Base-by-base conservation (phyloP, 2,113 vertebrate species). In the Sceloporus undulatus region DNA sequence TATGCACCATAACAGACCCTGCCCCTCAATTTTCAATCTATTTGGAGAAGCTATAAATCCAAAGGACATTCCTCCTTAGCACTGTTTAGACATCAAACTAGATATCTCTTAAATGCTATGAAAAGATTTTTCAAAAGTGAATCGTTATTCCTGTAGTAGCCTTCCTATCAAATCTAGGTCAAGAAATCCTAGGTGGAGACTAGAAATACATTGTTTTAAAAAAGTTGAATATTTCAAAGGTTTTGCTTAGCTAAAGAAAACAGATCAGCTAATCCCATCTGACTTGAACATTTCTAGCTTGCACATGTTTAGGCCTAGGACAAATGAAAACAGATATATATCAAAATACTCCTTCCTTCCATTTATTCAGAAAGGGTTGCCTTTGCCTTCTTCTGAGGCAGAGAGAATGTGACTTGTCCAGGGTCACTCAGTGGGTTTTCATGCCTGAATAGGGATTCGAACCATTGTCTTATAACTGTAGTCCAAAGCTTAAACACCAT, bases 171-270 rank as follows among this genome's bases (percentile, higher is more conserved):
- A 34, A 65, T 59, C 79, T 81, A 56, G 79, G 21, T 40, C 38
- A 56, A 68, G 38, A 65, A 82, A 82, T 14, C 40, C 62, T 29
- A 40, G 38, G 78, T 62, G 54, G 54, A 59, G 59, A 59, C 54
- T 29, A 59, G n/a, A 79, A 25, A 21, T 5, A 48, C 42, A 48
- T 48, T 48, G 3, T 48, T 48, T 48, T 56, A 34, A 62, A 62
- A 62, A 79, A 29, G 29, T n/a, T 79, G 14, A 79, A n/a, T 59
- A 79, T 59, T 79, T 79, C 78, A 56, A 54, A 79, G 23, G 52
- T 56, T 79, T 56, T 79, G 48, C 78, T 79, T 79, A 79, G 48
- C 27, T 54, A 48, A 79, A 79, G 52, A 56, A 59, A 79, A 34
- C 78, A 79, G 23, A 65, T 19, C 54, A 80, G 23, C 29, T 59